Percentiles rank a stretch among this genome's conserved stretches.
Evolutionary conservation across 2,888 invertebrate genomes (phyloP).

Genomic region (Himalopsyche anomala): DNA sequence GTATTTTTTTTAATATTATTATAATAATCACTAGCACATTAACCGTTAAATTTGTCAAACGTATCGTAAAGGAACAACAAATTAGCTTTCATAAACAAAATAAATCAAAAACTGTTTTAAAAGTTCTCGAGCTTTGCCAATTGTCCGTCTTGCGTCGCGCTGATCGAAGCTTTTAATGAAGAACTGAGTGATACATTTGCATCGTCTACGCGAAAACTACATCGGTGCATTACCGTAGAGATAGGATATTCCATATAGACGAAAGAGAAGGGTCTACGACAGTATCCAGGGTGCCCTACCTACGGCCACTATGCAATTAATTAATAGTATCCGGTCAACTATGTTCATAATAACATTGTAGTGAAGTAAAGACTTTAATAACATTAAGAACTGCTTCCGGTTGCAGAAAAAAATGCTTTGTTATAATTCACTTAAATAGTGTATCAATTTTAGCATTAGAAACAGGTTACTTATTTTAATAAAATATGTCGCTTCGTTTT

Average conservation of each 20-base stretch:
- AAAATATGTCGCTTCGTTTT: no score
- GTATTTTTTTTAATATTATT: no score
- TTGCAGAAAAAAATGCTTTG: not conserved
- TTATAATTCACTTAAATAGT: no score
- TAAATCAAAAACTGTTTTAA: not conserved
- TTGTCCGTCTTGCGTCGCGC: slow-evolving; percentile 47
- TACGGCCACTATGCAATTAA: slow-evolving; percentile 43
- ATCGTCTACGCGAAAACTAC: slow-evolving; percentile 50
- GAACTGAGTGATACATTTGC: slow-evolving; percentile 52
- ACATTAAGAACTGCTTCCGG: not conserved
- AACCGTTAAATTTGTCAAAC: no score
- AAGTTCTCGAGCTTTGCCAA: slow-evolving; percentile 7
- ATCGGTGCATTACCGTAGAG: slow-evolving; percentile 41
- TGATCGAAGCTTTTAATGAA: slow-evolving; percentile 55
- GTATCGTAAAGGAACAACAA: not conserved
- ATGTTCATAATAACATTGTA: not conserved
- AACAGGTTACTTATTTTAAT: no score
- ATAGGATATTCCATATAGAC: slow-evolving; percentile 19
- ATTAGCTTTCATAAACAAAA: not conserved
- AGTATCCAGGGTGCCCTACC: not conserved
- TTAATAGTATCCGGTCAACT: slow-evolving; percentile 52
- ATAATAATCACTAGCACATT: no score
- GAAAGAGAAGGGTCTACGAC: slow-evolving; percentile 11
- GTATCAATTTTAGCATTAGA: no score
- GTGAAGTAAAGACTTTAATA: not conserved